Evolutionary conservation across 2,888 invertebrate genomes (phyloP), one percentile per base, ranked within the genome.

Genomic region (Morpho deidamia): DNA sequence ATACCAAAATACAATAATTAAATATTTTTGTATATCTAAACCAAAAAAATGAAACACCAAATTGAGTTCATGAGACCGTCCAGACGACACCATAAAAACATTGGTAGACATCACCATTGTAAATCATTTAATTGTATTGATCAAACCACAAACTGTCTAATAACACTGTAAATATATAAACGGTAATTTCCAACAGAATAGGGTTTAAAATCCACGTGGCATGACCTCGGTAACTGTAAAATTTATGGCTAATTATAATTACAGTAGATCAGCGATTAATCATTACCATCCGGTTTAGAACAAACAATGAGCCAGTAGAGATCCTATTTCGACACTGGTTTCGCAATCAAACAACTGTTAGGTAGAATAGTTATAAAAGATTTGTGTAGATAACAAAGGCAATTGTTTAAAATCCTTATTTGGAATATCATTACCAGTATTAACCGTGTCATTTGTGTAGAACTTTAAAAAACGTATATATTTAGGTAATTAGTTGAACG

Each of bases 261-360:
- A 55, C 61, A 62, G 62, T 65, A 69, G 66, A 70, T 72, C 53
- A 68, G 53, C 64, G 64, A 68, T 71, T 74, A 76, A 77, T 78
- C 75, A 73, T 74, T 72, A 72, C 66, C 69, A 72, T 76, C 74
- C 72, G 71, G 71, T 67, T 69, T 56, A 63, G 63, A 67, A 61
- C 66, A 69, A 76, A 76, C 74, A 79, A 76, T 75, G 66, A 66
- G 62, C 66, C 45, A 37, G 44, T 44, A 55, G 53, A 64, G 65
- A 65, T 66, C 65, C 71, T 70, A 75, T 77, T 78, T 75, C 74
- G 64, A 69, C 67, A 76, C 72, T 64, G 63, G 62, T 73, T 76
- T 76, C 68, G 71, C 64, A 76, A 74, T 74, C 67, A 68, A 70
- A 72, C 66, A 55, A 66, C 63, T 60, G 63, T 60, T 58, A 64